Evolutionary conservation across 2,888 invertebrate genomes (phyloP).

Genomic region (Pollenia labialis): DNA sequence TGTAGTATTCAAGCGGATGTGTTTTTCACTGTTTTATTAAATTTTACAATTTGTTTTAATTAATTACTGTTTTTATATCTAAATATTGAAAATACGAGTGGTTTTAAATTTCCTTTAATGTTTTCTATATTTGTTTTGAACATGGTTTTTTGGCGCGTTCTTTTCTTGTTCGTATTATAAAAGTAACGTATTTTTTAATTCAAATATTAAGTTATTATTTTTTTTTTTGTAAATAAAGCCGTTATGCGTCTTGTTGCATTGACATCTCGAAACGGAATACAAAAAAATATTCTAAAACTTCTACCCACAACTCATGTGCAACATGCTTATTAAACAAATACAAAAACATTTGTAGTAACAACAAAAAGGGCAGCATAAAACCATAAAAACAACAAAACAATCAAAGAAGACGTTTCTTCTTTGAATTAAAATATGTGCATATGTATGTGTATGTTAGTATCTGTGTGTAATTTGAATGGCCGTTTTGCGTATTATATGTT

Average conservation of each 20-base stretch:
- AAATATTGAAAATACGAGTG: too few relatives aligned
- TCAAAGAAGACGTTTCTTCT: slow-evolving; percentile 66
- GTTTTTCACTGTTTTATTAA: background rate
- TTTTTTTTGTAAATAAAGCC: slow-evolving; percentile 63
- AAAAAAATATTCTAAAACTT: slow-evolving; percentile 80
- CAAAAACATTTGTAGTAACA: slow-evolving; percentile 57
- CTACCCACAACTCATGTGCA: slow-evolving; percentile 75
- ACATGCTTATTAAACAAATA: slow-evolving; percentile 65
- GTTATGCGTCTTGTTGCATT: slow-evolving; percentile 83
- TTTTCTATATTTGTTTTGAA: slow-evolving; percentile 1
- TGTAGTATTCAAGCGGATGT: slow-evolving; percentile 6
- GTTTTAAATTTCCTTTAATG: background rate
- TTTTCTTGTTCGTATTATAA: slow-evolving; percentile 19
- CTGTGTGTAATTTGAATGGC: slow-evolving; percentile 47
- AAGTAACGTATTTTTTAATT: slow-evolving; percentile 48
- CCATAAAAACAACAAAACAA: slow-evolving; percentile 61
- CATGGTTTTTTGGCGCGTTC: slow-evolving; percentile 54
- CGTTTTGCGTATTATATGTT: slow-evolving; percentile 46
- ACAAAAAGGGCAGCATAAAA: slow-evolving; percentile 56
- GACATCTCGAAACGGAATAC: slow-evolving; percentile 83
- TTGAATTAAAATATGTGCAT: slow-evolving; percentile 26
- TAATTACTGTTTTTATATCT: background rate
- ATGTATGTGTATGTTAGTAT: slow-evolving; percentile 14
- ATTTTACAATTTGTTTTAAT: background rate
- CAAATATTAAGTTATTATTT: background rate